Evolutionary conservation across 2,113 vertebrate genomes (phyloP), one percentile per base, ranked within the genome.

Genomic region (Hypanus sabinus): DNA sequence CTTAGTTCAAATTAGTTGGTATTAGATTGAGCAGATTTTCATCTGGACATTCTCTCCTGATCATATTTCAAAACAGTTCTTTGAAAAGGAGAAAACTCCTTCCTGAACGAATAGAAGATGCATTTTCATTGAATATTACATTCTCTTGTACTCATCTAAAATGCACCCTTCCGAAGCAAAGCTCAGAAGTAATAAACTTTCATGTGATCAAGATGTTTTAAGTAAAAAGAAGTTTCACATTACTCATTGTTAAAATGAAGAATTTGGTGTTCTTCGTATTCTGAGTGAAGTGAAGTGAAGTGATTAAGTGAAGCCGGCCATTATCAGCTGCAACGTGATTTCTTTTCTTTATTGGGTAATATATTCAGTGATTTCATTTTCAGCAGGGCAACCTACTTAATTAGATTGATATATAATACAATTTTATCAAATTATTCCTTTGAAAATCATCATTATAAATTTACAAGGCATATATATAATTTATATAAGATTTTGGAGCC

Each of bases 271-370:
- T 90, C 85, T 62, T 65, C 60, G 8, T 20, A 90, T 88, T 88
- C 60, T 5, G n/a, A 62, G 57, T 62, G n/a, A n/a, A n/a, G n/a
- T n/a, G n/a, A n/a, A n/a, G n/a, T n/a, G n/a, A 88, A 88, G 10
- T 18, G 60, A 33, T n/a, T 90, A 60, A 20, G 85, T 65, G 12
- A 5, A 65, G 60, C 85, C 30, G 65, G 20, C 12, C 33, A 8
- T 27, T 65, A 65, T 90, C 85, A 65, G 60, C 30, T 65, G 33
- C 33, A 60, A 65, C 65, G 60, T 65, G 60, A 68, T 90, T 87
- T 90, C 85, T 65, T 90, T 90, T 90, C 85, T 65, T 90, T 90
- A 90, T 90, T 90, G 85, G 85, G 14, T 65, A 60, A 90, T 90
- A 65, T 90, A 90, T 90, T 18, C n/a, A 88, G 16, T 16, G 1